Conservation (phyloP, 2,113 vertebrate genomes). For the Sarotherodon lohbergeri region DNA sequence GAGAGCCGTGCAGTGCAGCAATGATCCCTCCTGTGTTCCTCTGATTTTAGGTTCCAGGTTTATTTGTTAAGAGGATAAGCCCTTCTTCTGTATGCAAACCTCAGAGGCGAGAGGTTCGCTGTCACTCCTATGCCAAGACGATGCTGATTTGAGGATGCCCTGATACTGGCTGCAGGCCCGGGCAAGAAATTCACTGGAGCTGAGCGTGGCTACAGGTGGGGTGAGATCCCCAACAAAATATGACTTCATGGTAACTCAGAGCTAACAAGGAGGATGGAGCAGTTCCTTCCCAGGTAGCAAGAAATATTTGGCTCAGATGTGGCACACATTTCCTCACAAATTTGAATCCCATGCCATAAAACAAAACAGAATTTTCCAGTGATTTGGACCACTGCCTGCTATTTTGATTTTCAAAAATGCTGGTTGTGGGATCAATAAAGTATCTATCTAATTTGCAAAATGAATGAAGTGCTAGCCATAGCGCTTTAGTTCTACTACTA, state of each 20-base stretch:
- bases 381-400: neutral
- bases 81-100: conserved; percentile 26
- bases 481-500: neutral
- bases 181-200: neutral
- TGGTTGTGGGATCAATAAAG: neutral
- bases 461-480: neutral
- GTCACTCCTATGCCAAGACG: neutral
- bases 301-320: neutral
- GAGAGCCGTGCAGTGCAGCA: neutral
- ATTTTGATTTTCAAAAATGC: neutral
- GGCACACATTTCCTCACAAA: neutral
- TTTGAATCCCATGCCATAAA: neutral
- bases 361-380: neutral
- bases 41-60: conserved; percentile 53
- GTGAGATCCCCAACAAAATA: neutral
- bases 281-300: neutral
- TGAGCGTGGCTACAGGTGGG: neutral
- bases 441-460: neutral
- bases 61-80: conserved; percentile 68
- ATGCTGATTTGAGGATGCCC: neutral
- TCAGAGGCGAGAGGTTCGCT: conserved; percentile 10
- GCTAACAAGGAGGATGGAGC: neutral
- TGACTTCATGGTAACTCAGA: neutral
- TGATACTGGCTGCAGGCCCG: conserved; percentile 6
- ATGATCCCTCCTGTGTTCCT: conserved; percentile 52